Percentiles rank a stretch among this genome's conserved stretches.
phyloP scores from a whole-genome alignment of 2,888 invertebrate genomes.

The Drosophila quinaria region DNA sequence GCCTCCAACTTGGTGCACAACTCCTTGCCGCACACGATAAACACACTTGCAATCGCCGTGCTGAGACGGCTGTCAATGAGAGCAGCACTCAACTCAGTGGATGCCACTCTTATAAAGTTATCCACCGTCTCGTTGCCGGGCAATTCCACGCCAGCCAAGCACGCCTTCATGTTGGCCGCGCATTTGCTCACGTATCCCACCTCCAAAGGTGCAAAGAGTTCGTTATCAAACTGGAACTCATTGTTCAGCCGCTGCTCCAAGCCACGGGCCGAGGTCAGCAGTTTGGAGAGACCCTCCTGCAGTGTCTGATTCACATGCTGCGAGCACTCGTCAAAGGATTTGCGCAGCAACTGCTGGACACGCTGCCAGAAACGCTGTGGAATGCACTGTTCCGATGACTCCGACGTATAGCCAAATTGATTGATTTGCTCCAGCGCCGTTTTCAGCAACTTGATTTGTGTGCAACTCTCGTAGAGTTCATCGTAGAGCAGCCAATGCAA shows the following conservation, averaged over 20 bases:
- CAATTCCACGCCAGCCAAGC: conserved; percentile 81
- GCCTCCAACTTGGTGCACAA: conserved; percentile 84
- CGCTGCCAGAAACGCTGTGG: conserved; percentile 87
- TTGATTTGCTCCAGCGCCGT: conserved; percentile 82
- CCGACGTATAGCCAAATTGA: conserved; percentile 73
- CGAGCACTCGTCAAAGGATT: conserved; percentile 82
- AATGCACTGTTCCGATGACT: conserved; percentile 82
- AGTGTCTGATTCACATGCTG: conserved; percentile 84
- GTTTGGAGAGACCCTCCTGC: conserved; percentile 85
- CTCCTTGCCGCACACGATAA: conserved; percentile 84
- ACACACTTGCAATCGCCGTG: conserved; percentile 79
- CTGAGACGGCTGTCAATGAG: conserved; percentile 93
- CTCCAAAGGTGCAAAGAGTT: conserved; percentile 83
- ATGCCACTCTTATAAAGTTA: conserved; percentile 82
- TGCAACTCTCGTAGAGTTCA: conserved; percentile 90
- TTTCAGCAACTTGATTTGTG: conserved; percentile 87
- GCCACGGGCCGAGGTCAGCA: conserved; percentile 82
- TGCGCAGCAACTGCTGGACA: conserved; percentile 86
- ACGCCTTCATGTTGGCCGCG: conserved; percentile 84
- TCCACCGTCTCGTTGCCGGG: conserved; percentile 85
- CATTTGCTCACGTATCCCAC: conserved; percentile 85
- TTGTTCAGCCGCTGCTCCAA: conserved; percentile 81
- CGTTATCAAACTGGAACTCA: conserved; percentile 83
- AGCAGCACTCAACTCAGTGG: conserved; percentile 92
- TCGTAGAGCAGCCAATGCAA: conserved; percentile 94